These are phyloP conservation scores for Hoplodrina ambigua DNA, from an alignment of 2,888 invertebrate species.

Conservation along the genomic window DNA sequence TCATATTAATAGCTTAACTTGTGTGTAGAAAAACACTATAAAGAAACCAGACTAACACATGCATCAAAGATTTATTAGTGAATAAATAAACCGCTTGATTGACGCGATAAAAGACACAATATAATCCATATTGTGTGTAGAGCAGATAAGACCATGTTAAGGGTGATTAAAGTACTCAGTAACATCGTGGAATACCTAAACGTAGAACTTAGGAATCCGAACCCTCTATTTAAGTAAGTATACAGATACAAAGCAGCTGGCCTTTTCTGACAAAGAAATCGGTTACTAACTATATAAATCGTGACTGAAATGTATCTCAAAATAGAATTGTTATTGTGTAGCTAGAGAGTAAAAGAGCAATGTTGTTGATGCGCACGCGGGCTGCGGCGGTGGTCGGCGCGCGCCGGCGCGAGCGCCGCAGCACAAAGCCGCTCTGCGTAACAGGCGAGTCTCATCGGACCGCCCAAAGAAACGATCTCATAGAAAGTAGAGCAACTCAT, in stretches of 20 bases:
- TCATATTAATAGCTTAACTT: slow-evolving; percentile 30
- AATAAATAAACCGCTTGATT: not conserved
- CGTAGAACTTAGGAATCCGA: slow-evolving; percentile 15
- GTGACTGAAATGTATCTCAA: slow-evolving; percentile 77
- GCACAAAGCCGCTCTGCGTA: slow-evolving; percentile 61
- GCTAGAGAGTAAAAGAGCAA: slow-evolving; percentile 74
- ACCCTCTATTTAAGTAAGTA: not conserved
- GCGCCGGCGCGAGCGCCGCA: slow-evolving; percentile 49
- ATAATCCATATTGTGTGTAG: not conserved
- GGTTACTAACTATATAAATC: slow-evolving; percentile 68
- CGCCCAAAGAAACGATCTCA: slow-evolving; percentile 89
- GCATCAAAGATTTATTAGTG: too few species aligned
- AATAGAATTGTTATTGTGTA: slow-evolving; percentile 73
- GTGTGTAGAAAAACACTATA: slow-evolving; percentile 8
- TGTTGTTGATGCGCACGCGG: slow-evolving; percentile 61
- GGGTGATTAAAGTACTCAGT: not conserved
- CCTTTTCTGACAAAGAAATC: slow-evolving; percentile 67
- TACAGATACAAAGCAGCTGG: slow-evolving; percentile 50
- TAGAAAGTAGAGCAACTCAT: slow-evolving; percentile 90
- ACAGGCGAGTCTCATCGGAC: slow-evolving; percentile 77
- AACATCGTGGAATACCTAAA: slow-evolving; percentile 17
- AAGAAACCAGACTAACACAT: not conserved
- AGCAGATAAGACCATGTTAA: not conserved
- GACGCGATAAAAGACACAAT: not conserved
- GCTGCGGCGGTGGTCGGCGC: slow-evolving; percentile 36